Conservation (phyloP, 2,797 vertebrate species). For the Melanotaenia boesemani region DNA sequence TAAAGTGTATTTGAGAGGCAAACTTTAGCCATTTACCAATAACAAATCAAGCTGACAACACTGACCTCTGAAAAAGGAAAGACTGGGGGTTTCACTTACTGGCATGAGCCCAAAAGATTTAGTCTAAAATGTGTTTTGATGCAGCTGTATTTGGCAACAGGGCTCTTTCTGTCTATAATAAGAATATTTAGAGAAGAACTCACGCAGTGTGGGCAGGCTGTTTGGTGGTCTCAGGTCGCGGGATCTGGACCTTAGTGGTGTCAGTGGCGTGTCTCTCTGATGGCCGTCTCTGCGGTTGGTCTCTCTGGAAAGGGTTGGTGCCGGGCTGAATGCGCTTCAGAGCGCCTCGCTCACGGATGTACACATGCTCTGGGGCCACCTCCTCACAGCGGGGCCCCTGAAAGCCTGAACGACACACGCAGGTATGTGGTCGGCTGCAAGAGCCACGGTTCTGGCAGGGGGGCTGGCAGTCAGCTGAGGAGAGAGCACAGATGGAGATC, state of each 20-base stretch:
- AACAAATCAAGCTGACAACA: conserved; percentile 11
- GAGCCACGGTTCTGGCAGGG: conserved; percentile 96
- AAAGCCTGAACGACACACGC: conserved; percentile 94
- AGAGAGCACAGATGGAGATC: conserved; percentile 66
- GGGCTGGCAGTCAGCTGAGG: conserved; percentile 93
- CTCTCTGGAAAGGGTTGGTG: conserved; percentile 75
- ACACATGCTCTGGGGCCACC: conserved; percentile 91
- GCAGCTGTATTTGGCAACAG: not conserved
- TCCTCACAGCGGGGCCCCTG: conserved; percentile 91
- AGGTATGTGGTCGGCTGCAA: conserved; percentile 94
- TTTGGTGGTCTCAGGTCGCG: conserved; percentile 72
- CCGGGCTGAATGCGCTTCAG: conserved; percentile 79
- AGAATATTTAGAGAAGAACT: conserved; percentile 60
- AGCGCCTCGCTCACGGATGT: conserved; percentile 83
- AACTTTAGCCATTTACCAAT: conserved; percentile 2
- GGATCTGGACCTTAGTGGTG: conserved; percentile 66
- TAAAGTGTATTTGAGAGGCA: conserved; percentile 10
- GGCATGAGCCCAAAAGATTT: not conserved
- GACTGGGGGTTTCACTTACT: not conserved
- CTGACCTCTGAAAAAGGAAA: not conserved
- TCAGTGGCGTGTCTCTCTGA: conserved; percentile 63
- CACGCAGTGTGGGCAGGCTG: conserved; percentile 74
- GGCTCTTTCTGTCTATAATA: conserved; percentile 27
- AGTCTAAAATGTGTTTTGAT: not conserved
- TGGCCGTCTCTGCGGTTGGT: conserved; percentile 68